Conservation (phyloP, 2,888 invertebrate genomes). For the Heliconius cydno region DNA sequence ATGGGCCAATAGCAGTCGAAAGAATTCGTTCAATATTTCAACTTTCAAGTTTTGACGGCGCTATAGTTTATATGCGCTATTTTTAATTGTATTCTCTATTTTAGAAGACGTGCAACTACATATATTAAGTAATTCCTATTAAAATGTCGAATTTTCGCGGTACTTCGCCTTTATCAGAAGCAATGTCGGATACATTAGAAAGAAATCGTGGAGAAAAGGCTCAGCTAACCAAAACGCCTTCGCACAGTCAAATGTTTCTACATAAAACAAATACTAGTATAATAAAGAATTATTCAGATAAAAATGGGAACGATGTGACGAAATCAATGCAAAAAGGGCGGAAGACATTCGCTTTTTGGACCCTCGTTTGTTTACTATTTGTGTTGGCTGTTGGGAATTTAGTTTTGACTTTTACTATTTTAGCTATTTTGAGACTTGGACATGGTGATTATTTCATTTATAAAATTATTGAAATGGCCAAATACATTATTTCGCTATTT, state of each 20-base stretch:
- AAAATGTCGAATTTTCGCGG: conserved; percentile 61
- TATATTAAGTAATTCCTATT: conserved; percentile 46
- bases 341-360: conserved; percentile 91
- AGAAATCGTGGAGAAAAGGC: conserved; percentile 75
- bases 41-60: conserved; percentile 64
- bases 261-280: conserved; percentile 57
- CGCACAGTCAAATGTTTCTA: conserved; percentile 62
- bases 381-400: conserved; percentile 91
- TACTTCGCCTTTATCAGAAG: conserved; percentile 72
- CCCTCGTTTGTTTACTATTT: conserved; percentile 87
- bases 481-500: not conserved
- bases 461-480: not conserved
- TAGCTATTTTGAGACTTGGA: conserved; percentile 91
- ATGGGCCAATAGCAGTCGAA: conserved; percentile 57
- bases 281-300: conserved; percentile 73
- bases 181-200: conserved; percentile 74
- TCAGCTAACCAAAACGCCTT: conserved; percentile 68
- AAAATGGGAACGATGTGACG: conserved; percentile 75
- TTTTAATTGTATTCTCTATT: conserved; percentile 58
- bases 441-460: conserved; percentile 70
- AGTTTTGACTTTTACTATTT: conserved; percentile 90
- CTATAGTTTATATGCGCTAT: conserved; percentile 59
- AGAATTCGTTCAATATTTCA: conserved; percentile 75
- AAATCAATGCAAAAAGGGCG: conserved; percentile 74
- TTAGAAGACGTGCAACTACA: conserved; percentile 3